Conservation (phyloP, 2,888 invertebrate species). For the Acrocera orbiculus region DNA sequence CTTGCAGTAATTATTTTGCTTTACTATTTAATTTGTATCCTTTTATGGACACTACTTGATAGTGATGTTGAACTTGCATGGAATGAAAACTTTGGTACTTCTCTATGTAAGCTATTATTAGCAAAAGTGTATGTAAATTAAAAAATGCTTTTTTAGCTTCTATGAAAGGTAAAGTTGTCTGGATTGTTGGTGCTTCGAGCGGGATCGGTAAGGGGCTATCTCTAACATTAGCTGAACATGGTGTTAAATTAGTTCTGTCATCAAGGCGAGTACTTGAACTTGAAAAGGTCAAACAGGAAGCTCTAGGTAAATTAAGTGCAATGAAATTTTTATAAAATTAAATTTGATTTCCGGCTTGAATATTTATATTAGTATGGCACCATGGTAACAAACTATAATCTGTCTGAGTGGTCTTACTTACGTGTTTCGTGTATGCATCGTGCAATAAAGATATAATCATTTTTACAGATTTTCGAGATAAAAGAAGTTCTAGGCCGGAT, state of each 20-base stretch:
- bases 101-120: constrained; percentile 34
- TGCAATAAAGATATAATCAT: no score
- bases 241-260: constrained; percentile 47
- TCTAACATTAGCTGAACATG: constrained; percentile 43
- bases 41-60: constrained; percentile 37
- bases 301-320: constrained; percentile 32
- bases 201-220: constrained; percentile 65
- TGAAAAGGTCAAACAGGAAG: constrained; percentile 44
- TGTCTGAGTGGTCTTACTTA: no score
- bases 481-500: no score
- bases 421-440: no score
- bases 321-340: not conserved
- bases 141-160: constrained; percentile 24
- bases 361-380: no score
- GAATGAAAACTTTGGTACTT: constrained; percentile 42
- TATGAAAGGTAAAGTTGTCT: constrained; percentile 52
- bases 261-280: constrained; percentile 46
- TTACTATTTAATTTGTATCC: constrained; percentile 35
- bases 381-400: no score
- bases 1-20: constrained; percentile 21
- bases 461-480: no score
- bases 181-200: constrained; percentile 72
- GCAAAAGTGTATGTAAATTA: not conserved
- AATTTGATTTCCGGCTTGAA: constrained; percentile 5
- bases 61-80: constrained; percentile 41